A percentile compares a stretch with the other conserved stretches of the same genome.
These are phyloP conservation scores for Brachionus sp. DNA, from an alignment of 1,140 invertebrate species.

Conservation along the genomic window DNA sequence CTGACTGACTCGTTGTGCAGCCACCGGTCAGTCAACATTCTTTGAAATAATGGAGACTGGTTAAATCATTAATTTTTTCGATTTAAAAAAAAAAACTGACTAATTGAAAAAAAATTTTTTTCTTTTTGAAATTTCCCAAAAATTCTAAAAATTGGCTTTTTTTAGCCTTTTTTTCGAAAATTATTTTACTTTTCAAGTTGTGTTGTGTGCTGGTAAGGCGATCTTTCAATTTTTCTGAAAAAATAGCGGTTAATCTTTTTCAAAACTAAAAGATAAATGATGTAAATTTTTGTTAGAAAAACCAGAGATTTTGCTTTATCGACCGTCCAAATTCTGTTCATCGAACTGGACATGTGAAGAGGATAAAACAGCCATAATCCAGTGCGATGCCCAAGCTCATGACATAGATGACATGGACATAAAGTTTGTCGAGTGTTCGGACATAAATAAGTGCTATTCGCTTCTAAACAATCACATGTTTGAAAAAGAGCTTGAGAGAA, in stretches of 20 bases:
- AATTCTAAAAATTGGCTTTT: too few relatives aligned
- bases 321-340: neutral
- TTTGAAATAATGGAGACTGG: too few relatives aligned
- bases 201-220: too few relatives aligned
- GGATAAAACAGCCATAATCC: neutral
- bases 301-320: neutral
- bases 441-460: slow-evolving; percentile 14
- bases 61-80: too few relatives aligned
- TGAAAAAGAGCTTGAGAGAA: slow-evolving; percentile 3
- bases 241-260: neutral
- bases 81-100: too few relatives aligned
- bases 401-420: slow-evolving; percentile 13
- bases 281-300: neutral
- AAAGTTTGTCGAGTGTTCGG: neutral
- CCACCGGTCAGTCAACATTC: too few relatives aligned
- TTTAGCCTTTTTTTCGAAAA: too few relatives aligned
- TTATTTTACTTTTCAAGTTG: too few relatives aligned
- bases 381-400: slow-evolving; percentile 33
- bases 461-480: neutral
- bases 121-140: too few relatives aligned
- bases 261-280: neutral
- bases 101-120: too few relatives aligned
- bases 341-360: slow-evolving; percentile 33
- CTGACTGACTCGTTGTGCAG: too few relatives aligned
- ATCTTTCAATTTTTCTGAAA: too few relatives aligned